These are phyloP conservation scores for Rhopalosiphum nymphaeae DNA, from an alignment of 2,888 invertebrate species.

Conservation along the genomic window DNA sequence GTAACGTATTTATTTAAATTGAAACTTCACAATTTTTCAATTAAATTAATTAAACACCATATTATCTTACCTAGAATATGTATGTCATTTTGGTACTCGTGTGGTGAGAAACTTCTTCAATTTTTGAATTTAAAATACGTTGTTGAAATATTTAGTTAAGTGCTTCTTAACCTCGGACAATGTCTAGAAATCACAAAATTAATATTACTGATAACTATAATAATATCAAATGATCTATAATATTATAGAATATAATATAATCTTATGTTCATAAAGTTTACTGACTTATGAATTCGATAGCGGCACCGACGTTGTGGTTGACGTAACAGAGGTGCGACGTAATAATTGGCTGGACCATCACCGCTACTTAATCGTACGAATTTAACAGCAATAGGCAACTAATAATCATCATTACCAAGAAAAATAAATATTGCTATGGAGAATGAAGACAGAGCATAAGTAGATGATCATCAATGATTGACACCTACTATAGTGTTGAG, in stretches of 20 bases:
- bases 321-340: background rate
- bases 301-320: background rate
- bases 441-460: background rate
- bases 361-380: background rate
- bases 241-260: background rate
- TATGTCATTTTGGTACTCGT: background rate
- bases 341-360: background rate
- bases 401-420: background rate
- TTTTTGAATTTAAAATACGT: background rate
- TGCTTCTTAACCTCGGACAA: background rate
- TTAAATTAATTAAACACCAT: background rate
- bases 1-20: background rate
- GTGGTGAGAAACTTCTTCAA: background rate
- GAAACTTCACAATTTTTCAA: background rate
- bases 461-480: too few species aligned
- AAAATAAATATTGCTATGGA: background rate
- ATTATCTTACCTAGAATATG: background rate
- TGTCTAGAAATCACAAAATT: background rate
- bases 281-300: background rate
- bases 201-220: background rate
- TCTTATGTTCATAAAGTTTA: background rate
- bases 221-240: background rate
- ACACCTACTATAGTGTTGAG: too few species aligned
- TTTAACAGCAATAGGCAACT: too few species aligned
- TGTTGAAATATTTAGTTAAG: background rate